Base-by-base conservation (phyloP, 2,797 vertebrate species). In the Sebastes trivittatus region DNA sequence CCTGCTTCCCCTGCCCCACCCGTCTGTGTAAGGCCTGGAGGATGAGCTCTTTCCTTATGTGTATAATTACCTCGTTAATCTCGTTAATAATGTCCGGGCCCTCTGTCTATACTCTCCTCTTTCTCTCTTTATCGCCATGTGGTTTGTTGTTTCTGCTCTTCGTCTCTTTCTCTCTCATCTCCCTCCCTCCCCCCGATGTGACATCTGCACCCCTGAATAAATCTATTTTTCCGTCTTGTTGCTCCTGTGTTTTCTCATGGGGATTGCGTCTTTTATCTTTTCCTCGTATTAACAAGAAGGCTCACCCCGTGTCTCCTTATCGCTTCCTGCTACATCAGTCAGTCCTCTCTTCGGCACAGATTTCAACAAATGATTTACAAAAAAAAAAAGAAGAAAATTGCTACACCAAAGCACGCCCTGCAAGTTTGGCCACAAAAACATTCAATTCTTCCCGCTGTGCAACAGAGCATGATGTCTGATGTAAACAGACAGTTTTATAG, bases 1-100 rank as follows among this genome's bases (percentile, higher is more conserved):
- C 66, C 25, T 72, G 49, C 23, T 42, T 69, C 25, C 29, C n/a
- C 67, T 11, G 78, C 83, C 83, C 74, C 88, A 73, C 82, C 90
- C 87, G 62, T 29, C 59, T 52, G 14, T 65, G 73, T 27, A 22
- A 58, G 55, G 86, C 89, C 90, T 64, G 70, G 77, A 93, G 82
- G 87, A 88, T 60, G 85, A 90, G 83, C 68, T 75, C 72, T 84
- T 78, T 81, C 78, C 81, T 83, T 84, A 77, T 80, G 86, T 88
- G 84, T 90, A 85, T 94, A 93, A 95, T 95, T 92, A 90, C 82
- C 87, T 91, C 63, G 22, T 94, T 93, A 94, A 70, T 84, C 85
- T 91, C 27, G 62, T 94, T 94, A 95, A 90, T 78, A 87, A 78
- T 87, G 76, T 83, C 84, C 67, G 13, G 79, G n/a, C 72, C 65